Evolutionary conservation across 2,888 invertebrate species (phyloP), one percentile per base, ranked within the genome.

Genomic region (Drosophila monieri): DNA sequence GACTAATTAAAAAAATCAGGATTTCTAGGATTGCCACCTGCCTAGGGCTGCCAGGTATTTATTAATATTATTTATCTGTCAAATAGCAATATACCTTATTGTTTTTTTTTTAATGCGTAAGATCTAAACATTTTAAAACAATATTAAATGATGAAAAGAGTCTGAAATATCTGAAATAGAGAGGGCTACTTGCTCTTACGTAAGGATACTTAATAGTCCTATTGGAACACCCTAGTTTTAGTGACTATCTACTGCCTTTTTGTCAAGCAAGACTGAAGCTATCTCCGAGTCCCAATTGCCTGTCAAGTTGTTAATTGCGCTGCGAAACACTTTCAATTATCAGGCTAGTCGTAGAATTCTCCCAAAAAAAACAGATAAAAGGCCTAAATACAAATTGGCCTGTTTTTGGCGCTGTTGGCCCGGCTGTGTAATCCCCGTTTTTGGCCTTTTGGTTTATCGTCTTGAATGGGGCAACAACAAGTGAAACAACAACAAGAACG

Each of bases 321-420:
- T 67, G 48, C 53, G 62, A 74, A 81, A 75, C 75, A 78, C 71
- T 75, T 81, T 76, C 77, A 81, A 81, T 85, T 81, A 83, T 76
- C 81, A 56, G 43, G 46, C 23, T 49, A 54, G 15, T 18, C 49
- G n/a, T 43, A 21, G 32, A 32, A 39, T 48, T 47, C 25, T 25
- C 3, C 39, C 61, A 48, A 43, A 18, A 18, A 15, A 21, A 2
- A 4, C 52, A 60, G 60, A 60, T 60, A 60, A 55, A 61, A 37
- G 47, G 47, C 46, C 46, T 30, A 46, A 41, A 59, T 43, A 52
- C 44, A 54, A 44, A 43, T 52, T 57, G 52, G 48, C 35, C 49
- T 35, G n/a, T 54, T 46, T 35, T 5, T 52, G 53, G 32, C 18
- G 32, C 49, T 51, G 54, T 49, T 54, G 44, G 44, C 30, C 8